phyloP scores from a whole-genome alignment of 2,113 vertebrate species.

The Carassius gibelio region DNA sequence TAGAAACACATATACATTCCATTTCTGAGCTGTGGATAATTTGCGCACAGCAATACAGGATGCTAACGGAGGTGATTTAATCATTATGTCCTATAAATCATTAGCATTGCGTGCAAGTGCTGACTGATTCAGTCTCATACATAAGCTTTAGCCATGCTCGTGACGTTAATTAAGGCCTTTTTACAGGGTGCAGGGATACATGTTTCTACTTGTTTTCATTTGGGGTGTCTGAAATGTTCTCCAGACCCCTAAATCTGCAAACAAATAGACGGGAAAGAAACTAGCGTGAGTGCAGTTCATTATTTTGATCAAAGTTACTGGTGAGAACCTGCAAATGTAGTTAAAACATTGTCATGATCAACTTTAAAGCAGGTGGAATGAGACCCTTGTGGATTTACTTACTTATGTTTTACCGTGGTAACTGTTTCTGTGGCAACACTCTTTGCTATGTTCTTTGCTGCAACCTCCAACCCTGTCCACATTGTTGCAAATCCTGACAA shows the following conservation, averaged over 20 bases:
- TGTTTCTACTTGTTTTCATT: slow-evolving; percentile 64
- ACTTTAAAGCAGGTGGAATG: slow-evolving; percentile 34
- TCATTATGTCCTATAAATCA: slow-evolving; percentile 25
- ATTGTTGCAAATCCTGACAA: slow-evolving; percentile 90
- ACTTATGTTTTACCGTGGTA: slow-evolving; percentile 93
- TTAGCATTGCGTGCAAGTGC: slow-evolving; percentile 9
- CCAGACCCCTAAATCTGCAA: slow-evolving; percentile 81
- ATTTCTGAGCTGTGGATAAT: slow-evolving; percentile 8
- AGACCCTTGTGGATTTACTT: slow-evolving; percentile 66
- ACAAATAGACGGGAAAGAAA: slow-evolving; percentile 64
- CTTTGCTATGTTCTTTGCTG: slow-evolving; percentile 89
- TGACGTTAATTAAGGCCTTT: slow-evolving; percentile 41
- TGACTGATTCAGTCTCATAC: slow-evolving; percentile 35
- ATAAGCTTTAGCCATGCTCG: slow-evolving; percentile 49
- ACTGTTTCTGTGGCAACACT: slow-evolving; percentile 93
- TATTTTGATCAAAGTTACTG: slow-evolving; percentile 38
- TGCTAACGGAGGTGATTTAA: slow-evolving; percentile 8
- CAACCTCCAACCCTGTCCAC: slow-evolving; percentile 94
- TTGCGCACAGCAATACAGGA: slow-evolving; percentile 1
- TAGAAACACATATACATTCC: slow-evolving; percentile 17
- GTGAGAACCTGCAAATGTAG: slow-evolving; percentile 14
- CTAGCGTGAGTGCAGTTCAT: slow-evolving; percentile 54
- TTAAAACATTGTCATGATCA: not conserved
- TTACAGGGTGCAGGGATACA: not conserved
- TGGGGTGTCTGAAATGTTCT: slow-evolving; percentile 67